Base-by-base conservation (phyloP, 2,888 invertebrate species). In the Cremastinae sp. region DNA sequence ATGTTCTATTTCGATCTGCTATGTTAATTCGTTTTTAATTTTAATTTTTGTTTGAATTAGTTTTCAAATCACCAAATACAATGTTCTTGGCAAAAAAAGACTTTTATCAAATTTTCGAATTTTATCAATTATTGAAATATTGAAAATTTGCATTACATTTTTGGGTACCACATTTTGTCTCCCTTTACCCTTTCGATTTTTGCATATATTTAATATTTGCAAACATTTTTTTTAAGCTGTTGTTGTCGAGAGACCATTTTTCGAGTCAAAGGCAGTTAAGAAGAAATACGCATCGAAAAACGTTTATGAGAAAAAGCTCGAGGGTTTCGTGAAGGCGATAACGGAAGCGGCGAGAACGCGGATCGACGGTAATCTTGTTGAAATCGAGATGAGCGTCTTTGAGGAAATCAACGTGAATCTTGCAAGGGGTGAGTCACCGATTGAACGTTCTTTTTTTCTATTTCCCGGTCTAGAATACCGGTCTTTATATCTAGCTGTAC, bases 401-500 rank as follows among this genome's bases (percentile, higher is more conserved):
- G 92, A 93, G 0, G 95, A 95, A 93, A 92, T 92, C 22, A 90
- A 92, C 8, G 92, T 94, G 58, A 93, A 93, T 84, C 91, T 95
- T n/a, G 93, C 93, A 82, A 93, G 92, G 91, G 95, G 95, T 94
- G 87, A 41, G 41, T 70, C 18, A 69, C 39, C 43, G 43, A 62
- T 43, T 49, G 16, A 28, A 28, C 28, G 28, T 3, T 28, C 5
- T 51, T 56, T 39, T 39, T 56, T 37, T 37, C 16, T 28, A 35
- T 55, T 14, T 28, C 51, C 20, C 8, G 51, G 28, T 55, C 22
- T 35, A 28, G 14, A 28, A 55, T 55, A 55, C 55, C 55, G 43
- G 28, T 16, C 22, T 12, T 28, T 5, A 64, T 37, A 20, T 64
- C 51, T 9, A 39, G 45, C 28, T 51, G n/a, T 22, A 14, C 9